Percentiles rank a stretch among this genome's conserved stretches.
phyloP scores from a whole-genome alignment of 2,888 invertebrate genomes.

The Nomada hirtipes region DNA sequence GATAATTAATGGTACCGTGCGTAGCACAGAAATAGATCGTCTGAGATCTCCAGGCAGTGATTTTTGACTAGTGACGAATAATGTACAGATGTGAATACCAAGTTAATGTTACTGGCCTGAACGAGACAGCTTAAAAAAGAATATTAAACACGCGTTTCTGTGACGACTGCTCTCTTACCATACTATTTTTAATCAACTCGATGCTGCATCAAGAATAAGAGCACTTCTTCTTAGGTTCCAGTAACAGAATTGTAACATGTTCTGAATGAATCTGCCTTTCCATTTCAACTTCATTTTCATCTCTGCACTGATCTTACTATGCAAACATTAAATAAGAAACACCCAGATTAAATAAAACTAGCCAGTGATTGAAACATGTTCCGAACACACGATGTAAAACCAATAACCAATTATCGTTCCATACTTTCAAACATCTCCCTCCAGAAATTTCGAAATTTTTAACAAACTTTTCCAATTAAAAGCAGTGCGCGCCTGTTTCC shows the following conservation, averaged over 20 bases:
- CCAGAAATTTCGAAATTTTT: too few relatives aligned
- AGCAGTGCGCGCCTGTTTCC: too few relatives aligned
- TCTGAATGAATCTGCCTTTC: background rate
- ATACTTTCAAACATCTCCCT: too few relatives aligned
- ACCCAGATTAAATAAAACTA: too few relatives aligned
- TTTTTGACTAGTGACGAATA: slow-evolving; percentile 34
- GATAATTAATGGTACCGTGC: background rate
- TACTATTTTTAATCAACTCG: background rate
- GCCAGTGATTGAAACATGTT: too few relatives aligned
- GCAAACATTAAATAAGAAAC: too few relatives aligned
- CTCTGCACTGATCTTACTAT: background rate
- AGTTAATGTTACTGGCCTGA: background rate
- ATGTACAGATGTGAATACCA: slow-evolving; percentile 29
- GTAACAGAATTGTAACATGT: background rate
- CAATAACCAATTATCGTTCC: too few relatives aligned
- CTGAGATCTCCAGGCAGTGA: background rate
- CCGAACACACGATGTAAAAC: too few relatives aligned
- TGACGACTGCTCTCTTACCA: background rate
- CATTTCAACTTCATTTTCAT: background rate
- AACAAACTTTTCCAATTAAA: too few relatives aligned
- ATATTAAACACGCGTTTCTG: background rate
- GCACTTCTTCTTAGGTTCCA: background rate
- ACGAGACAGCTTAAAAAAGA: background rate
- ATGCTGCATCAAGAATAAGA: background rate
- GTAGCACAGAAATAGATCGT: slow-evolving; percentile 19